A percentile compares a stretch with the other conserved stretches of the same genome.
These are phyloP conservation scores for Eubasilissa splendida DNA, from an alignment of 2,888 invertebrate genomes.

Conservation along the genomic window DNA sequence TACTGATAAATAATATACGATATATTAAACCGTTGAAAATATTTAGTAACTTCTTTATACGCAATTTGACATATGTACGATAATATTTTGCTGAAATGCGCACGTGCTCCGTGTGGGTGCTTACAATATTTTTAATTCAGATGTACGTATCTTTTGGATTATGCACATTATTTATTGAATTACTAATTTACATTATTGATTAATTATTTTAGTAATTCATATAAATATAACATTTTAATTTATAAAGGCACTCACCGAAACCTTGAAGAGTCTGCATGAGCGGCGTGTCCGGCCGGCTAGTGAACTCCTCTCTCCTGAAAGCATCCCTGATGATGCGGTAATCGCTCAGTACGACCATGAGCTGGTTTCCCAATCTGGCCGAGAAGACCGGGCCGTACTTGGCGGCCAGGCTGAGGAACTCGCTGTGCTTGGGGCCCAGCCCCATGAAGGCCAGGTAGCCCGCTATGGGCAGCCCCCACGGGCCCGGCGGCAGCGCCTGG, in stretches of 20 bases:
- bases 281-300: constrained; percentile 89
- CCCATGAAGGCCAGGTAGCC: constrained; percentile 89
- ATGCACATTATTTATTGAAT: too few relatives aligned
- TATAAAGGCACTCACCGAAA: constrained; percentile 76
- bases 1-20: too few relatives aligned
- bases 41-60: too few relatives aligned
- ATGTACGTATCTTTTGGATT: not conserved
- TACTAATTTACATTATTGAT: too few relatives aligned
- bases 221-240: too few relatives aligned
- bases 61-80: too few relatives aligned
- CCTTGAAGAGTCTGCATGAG: constrained; percentile 90
- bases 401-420: constrained; percentile 82
- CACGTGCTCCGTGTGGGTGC: too few relatives aligned
- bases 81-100: too few relatives aligned
- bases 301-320: constrained; percentile 89
- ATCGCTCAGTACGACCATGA: constrained; percentile 90
- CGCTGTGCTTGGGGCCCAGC: constrained; percentile 81
- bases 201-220: too few relatives aligned
- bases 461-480: constrained; percentile 88
- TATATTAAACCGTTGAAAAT: too few relatives aligned
- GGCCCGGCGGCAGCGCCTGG: constrained; percentile 85
- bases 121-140: not conserved
- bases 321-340: constrained; percentile 89
- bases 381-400: constrained; percentile 89
- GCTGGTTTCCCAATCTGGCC: constrained; percentile 84